These are phyloP conservation scores for Neodon shergylaensis DNA, from an alignment of 2,113 vertebrate species.

Conservation along the genomic window DNA sequence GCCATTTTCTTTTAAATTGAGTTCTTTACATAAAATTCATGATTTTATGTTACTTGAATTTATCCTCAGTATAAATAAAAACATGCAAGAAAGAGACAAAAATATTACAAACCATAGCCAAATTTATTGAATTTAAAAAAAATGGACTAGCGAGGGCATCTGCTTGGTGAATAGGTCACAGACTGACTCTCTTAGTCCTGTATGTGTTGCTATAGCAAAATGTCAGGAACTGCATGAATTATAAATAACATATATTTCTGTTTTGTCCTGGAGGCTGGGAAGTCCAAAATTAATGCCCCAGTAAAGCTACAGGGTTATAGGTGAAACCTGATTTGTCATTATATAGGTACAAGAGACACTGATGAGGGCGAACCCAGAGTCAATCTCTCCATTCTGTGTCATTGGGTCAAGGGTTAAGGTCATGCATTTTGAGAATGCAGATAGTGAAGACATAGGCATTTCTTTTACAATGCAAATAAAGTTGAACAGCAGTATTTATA, in stretches of 20 bases:
- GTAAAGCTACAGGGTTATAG: not conserved
- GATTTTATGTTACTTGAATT: not conserved
- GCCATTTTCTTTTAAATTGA: not conserved
- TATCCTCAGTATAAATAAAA: not conserved
- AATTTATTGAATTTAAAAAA: not conserved
- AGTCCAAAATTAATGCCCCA: not conserved
- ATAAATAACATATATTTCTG: not conserved
- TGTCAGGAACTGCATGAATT: not conserved
- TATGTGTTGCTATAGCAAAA: not conserved
- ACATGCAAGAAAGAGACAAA: not conserved
- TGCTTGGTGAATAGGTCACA: not conserved
- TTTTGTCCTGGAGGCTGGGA: not conserved
- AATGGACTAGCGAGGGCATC: not conserved
- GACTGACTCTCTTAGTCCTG: not conserved
- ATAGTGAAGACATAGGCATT: not conserved
- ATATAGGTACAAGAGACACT: not conserved
- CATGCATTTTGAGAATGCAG: not conserved
- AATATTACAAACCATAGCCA: not conserved
- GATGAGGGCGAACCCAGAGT: not conserved
- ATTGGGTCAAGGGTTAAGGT: not conserved
- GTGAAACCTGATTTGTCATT: not conserved
- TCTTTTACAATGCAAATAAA: not conserved
- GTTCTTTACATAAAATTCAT: not conserved
- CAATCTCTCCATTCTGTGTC: not conserved
- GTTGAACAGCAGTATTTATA: not conserved